Evolutionary conservation across 2,888 invertebrate species (phyloP).

Genomic region (Caenorhabditis macrosperma): DNA sequence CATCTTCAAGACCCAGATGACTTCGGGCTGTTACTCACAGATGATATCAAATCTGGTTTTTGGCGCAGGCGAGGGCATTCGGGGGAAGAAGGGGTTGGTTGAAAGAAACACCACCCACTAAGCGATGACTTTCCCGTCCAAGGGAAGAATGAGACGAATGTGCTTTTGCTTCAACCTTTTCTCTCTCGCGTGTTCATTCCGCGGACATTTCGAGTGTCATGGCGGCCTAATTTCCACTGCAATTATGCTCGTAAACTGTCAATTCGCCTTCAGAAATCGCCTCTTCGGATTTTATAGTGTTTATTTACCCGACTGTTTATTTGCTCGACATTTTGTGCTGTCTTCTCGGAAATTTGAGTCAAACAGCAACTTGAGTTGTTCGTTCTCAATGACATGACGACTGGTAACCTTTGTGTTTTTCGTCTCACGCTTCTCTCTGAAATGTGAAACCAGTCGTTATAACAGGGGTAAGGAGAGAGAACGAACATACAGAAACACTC

Average conservation of each 20-base stretch:
- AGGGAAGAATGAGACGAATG: slow-evolving; percentile 7
- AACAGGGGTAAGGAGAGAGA: not conserved
- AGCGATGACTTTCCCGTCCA: slow-evolving; percentile 2
- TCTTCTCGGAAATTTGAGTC: slow-evolving; percentile 17
- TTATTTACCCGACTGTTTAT: slow-evolving; percentile 8
- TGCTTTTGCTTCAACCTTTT: not conserved
- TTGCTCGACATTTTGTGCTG: not conserved
- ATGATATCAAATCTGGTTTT: slow-evolving; percentile 48
- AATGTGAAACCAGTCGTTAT: slow-evolving; percentile 30
- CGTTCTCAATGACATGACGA: not conserved
- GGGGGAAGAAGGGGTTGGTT: not conserved
- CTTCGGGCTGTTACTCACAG: slow-evolving; percentile 24
- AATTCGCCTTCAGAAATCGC: not conserved
- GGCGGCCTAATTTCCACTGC: slow-evolving; percentile 4
- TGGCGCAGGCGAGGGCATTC: too few species aligned
- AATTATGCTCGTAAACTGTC: slow-evolving; percentile 51
- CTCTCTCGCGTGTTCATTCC: not conserved
- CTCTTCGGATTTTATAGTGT: not conserved
- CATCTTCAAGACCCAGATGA: slow-evolving; percentile 12
- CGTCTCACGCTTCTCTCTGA: not conserved
- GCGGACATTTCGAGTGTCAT: not conserved
- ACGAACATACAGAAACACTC: slow-evolving; percentile 1
- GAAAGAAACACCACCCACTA: slow-evolving; percentile 12
- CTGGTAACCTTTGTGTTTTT: not conserved
- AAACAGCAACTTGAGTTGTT: not conserved